These are phyloP conservation scores for Ctenochaetus hawaiiensis DNA, from an alignment of 2,797 vertebrate species.

Conservation along the genomic window DNA sequence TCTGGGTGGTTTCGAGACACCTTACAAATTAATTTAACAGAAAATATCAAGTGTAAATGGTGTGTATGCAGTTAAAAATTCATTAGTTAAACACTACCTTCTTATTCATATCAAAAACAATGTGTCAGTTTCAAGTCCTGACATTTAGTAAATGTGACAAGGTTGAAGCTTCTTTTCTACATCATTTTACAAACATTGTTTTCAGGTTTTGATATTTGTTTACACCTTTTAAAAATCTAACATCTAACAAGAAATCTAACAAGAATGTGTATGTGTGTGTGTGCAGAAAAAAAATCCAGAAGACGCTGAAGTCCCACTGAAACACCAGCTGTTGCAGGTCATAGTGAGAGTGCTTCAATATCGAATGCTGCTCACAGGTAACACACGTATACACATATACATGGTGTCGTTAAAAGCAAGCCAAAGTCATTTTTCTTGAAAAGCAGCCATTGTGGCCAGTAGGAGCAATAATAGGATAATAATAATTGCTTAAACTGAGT, in stretches of 20 bases:
- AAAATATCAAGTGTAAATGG: neutral
- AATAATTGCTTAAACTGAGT: neutral
- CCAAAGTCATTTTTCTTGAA: neutral
- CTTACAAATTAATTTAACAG: neutral
- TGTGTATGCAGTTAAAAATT: neutral
- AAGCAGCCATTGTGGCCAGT: neutral
- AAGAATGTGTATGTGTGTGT: slow-evolving; percentile 19
- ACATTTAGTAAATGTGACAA: too few species aligned
- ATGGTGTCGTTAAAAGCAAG: neutral
- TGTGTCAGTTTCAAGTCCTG: too few species aligned
- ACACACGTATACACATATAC: neutral
- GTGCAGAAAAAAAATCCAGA: slow-evolving; percentile 83
- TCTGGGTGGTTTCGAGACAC: neutral
- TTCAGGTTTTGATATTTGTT: too few species aligned
- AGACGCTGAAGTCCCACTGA: slow-evolving; percentile 85
- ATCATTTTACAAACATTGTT: too few species aligned
- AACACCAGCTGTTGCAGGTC: slow-evolving; percentile 93
- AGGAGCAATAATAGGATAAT: neutral
- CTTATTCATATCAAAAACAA: too few species aligned
- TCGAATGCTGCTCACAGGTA: slow-evolving; percentile 96
- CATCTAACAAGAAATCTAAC: too few species aligned
- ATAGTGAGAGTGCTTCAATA: slow-evolving; percentile 95
- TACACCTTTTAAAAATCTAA: too few species aligned
- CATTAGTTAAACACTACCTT: neutral
- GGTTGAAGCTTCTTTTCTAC: too few species aligned